phyloP scores from a whole-genome alignment of 1,140 invertebrate species.

The Sipha flava region DNA sequence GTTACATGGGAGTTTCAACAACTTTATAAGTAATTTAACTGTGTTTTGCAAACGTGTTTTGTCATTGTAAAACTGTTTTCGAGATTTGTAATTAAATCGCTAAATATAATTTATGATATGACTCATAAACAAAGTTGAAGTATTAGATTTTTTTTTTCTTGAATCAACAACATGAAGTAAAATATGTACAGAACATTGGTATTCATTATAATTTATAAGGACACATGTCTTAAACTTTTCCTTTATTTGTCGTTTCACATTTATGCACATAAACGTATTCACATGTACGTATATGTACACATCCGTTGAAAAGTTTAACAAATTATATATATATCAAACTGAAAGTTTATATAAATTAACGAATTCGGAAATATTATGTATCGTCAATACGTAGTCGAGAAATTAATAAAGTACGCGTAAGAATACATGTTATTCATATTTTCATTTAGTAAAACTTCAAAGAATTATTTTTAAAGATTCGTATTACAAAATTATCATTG shows the following conservation, averaged over 20 bases:
- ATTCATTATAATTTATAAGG: neutral
- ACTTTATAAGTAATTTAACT: constrained; percentile 3
- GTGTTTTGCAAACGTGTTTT: neutral
- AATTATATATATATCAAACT: neutral
- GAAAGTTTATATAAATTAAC: neutral
- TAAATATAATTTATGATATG: neutral
- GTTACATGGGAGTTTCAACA: neutral
- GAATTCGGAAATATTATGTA: neutral
- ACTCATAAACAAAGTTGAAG: neutral
- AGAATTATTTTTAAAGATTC: neutral
- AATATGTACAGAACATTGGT: neutral
- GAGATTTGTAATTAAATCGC: neutral
- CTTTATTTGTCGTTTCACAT: neutral
- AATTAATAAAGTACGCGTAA: constrained; percentile 8
- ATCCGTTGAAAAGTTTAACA: neutral
- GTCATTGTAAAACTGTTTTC: neutral
- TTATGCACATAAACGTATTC: neutral
- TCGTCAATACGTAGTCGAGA: neutral
- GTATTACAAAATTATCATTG: neutral
- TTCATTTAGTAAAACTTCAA: neutral
- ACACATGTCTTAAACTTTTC: neutral
- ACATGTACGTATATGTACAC: neutral
- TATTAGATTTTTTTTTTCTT: neutral
- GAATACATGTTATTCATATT: neutral
- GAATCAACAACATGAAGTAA: neutral